These are phyloP conservation scores for Geodia barretti DNA, from an alignment of 37 sponge, comb jelly and placozoan genomes.

Conservation along the genomic window DNA sequence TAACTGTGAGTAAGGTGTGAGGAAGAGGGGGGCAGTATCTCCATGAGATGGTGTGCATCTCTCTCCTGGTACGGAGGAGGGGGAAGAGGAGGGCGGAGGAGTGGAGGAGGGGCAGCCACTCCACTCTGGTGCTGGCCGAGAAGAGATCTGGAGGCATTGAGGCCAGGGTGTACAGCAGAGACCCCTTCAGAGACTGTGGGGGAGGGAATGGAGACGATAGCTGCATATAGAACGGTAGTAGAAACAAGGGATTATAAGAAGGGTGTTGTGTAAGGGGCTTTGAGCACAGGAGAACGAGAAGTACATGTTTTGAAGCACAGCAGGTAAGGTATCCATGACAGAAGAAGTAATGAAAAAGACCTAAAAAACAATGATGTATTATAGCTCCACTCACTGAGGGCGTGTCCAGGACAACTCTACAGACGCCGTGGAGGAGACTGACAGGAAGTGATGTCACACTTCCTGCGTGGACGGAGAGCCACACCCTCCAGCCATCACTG, in stretches of 20 bases:
- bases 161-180: slow-evolving; percentile 43
- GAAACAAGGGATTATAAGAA: slow-evolving; percentile 15
- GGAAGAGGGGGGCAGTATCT: slow-evolving; percentile 39
- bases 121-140: slow-evolving; percentile 34
- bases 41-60: slow-evolving; percentile 38
- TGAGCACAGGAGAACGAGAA: too few relatives aligned
- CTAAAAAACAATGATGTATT: too few relatives aligned
- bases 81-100: slow-evolving; percentile 61
- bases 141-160: slow-evolving; percentile 23
- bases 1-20: slow-evolving; percentile 53
- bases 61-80: slow-evolving; percentile 34
- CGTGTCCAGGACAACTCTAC: slow-evolving; percentile 59
- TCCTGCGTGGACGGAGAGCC: slow-evolving; percentile 60
- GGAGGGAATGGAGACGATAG: background rate
- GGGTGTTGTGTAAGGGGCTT: slow-evolving; percentile 15
- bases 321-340: too few relatives aligned
- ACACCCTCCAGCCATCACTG: slow-evolving; percentile 52
- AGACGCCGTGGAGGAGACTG: slow-evolving; percentile 25
- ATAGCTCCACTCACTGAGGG: slow-evolving; percentile 36
- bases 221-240: background rate
- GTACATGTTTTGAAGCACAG: too few relatives aligned
- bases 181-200: slow-evolving; percentile 6
- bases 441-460: slow-evolving; percentile 16
- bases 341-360: too few relatives aligned
- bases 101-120: slow-evolving; percentile 87